Percentiles rank a stretch among this genome's conserved stretches.
Conservation (phyloP, 2,113 vertebrate genomes). For the Ceyx margarethae region DNA sequence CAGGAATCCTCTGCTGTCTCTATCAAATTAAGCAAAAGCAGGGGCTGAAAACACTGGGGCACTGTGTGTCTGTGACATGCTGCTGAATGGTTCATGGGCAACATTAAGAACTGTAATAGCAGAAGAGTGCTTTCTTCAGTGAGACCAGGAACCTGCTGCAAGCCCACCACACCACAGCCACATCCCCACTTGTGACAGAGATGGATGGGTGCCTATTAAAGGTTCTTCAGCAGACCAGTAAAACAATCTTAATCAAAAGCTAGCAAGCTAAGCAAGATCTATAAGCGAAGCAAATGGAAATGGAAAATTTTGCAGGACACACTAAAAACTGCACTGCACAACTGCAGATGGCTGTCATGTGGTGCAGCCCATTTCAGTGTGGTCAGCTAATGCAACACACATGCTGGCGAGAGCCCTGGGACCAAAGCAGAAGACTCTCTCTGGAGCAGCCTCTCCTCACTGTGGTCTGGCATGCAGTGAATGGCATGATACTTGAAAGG, state of each 20-base stretch:
- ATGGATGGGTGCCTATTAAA: not conserved
- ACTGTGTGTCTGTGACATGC: not conserved
- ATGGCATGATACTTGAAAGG: not conserved
- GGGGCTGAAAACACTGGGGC: not conserved
- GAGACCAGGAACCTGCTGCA: not conserved
- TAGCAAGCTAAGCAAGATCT: conserved; percentile 47
- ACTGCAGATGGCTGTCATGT: conserved; percentile 37
- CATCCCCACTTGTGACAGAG: fast-evolving
- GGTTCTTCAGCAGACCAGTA: not conserved
- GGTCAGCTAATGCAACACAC: conserved; percentile 58
- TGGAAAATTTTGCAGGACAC: not conserved
- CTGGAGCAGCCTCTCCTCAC: not conserved
- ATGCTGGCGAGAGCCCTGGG: not conserved
- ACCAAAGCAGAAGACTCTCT: conserved; percentile 32
- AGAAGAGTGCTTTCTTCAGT: not conserved
- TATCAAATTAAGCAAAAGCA: not conserved
- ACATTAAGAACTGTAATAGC: not conserved
- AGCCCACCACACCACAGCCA: not conserved
- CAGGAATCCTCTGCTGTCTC: not conserved
- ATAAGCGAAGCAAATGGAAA: not conserved
- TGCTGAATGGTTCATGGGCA: not conserved
- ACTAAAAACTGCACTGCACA: not conserved
- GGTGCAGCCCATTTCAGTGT: conserved; percentile 29
- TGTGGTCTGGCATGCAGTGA: conserved; percentile 47
- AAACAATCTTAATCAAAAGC: not conserved